Evolutionary conservation across 2,888 invertebrate species (phyloP).

Genomic region (Heliothis peltigera): DNA sequence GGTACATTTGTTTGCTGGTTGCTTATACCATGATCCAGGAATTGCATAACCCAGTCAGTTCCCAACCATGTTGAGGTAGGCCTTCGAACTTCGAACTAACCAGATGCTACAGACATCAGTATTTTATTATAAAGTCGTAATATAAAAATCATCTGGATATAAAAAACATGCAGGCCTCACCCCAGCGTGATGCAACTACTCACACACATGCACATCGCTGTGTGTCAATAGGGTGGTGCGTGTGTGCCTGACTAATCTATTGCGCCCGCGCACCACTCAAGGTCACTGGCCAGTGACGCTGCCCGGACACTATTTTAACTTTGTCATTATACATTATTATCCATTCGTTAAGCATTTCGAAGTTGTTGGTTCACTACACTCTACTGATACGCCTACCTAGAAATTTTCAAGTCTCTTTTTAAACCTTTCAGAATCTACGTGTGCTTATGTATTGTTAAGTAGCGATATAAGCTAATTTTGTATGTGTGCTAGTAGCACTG

Average conservation of each 20-base stretch:
- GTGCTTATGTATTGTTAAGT: too few species aligned
- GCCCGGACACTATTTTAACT: slow-evolving; percentile 80
- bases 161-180: slow-evolving; percentile 62
- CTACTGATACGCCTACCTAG: too few species aligned
- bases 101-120: slow-evolving; percentile 14
- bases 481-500: too few species aligned
- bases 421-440: too few species aligned
- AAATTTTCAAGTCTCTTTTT: too few species aligned
- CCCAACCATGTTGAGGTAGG: slow-evolving; percentile 42
- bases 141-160: slow-evolving; percentile 51
- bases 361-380: slow-evolving; percentile 21
- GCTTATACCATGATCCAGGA: not conserved
- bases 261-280: slow-evolving; percentile 80
- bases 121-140: slow-evolving; percentile 45
- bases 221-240: slow-evolving; percentile 55
- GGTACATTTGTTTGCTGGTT: too few species aligned
- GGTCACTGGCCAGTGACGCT: slow-evolving; percentile 85
- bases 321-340: slow-evolving; percentile 73
- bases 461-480: too few species aligned
- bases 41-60: not conserved
- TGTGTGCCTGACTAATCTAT: slow-evolving; percentile 76
- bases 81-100: slow-evolving; percentile 2
- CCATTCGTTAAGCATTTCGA: slow-evolving; percentile 59
- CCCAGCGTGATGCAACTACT: slow-evolving; percentile 51
- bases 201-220: slow-evolving; percentile 60